Percentiles rank a stretch among this genome's conserved stretches.
These are phyloP conservation scores for Drosophila mimetica DNA, from an alignment of 2,888 invertebrate genomes.

Conservation along the genomic window DNA sequence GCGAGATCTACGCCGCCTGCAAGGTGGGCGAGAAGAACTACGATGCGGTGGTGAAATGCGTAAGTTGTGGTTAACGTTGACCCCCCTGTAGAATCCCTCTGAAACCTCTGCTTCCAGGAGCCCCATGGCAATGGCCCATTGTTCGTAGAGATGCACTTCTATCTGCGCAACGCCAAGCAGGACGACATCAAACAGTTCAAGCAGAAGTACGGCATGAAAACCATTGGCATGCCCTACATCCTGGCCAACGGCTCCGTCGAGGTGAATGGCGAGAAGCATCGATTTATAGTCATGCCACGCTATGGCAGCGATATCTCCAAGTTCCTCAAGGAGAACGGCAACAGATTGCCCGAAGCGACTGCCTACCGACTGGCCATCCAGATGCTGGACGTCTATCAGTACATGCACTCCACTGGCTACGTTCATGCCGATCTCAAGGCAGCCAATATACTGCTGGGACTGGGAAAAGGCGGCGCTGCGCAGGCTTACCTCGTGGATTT, in stretches of 20 bases:
- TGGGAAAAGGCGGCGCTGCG: slow-evolving; percentile 87
- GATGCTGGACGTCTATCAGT: slow-evolving; percentile 95
- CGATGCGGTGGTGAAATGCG: slow-evolving; percentile 92
- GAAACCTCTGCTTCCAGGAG: slow-evolving; percentile 86
- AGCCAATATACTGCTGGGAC: slow-evolving; percentile 94
- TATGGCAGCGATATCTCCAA: slow-evolving; percentile 95
- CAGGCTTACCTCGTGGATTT: slow-evolving; percentile 96
- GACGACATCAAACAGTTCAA: slow-evolving; percentile 88
- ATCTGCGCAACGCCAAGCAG: slow-evolving; percentile 89
- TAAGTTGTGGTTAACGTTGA: slow-evolving; percentile 84
- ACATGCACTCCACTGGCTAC: slow-evolving; percentile 95
- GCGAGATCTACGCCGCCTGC: slow-evolving; percentile 95
- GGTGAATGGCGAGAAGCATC: slow-evolving; percentile 89
- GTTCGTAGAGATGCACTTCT: slow-evolving; percentile 97
- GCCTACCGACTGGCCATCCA: slow-evolving; percentile 93
- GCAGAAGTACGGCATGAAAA: slow-evolving; percentile 86
- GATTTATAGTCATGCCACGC: slow-evolving; percentile 95
- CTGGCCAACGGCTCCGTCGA: slow-evolving; percentile 93
- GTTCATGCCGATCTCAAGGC: slow-evolving; percentile 98
- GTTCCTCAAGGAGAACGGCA: slow-evolving; percentile 88
- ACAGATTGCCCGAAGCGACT: slow-evolving; percentile 89
- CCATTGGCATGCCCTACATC: slow-evolving; percentile 93
- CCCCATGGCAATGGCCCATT: slow-evolving; percentile 96
- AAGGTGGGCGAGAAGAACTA: slow-evolving; percentile 86
- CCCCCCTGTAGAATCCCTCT: background rate